phyloP scores from a whole-genome alignment of 2,113 vertebrate genomes.

The Cepphus grylle region DNA sequence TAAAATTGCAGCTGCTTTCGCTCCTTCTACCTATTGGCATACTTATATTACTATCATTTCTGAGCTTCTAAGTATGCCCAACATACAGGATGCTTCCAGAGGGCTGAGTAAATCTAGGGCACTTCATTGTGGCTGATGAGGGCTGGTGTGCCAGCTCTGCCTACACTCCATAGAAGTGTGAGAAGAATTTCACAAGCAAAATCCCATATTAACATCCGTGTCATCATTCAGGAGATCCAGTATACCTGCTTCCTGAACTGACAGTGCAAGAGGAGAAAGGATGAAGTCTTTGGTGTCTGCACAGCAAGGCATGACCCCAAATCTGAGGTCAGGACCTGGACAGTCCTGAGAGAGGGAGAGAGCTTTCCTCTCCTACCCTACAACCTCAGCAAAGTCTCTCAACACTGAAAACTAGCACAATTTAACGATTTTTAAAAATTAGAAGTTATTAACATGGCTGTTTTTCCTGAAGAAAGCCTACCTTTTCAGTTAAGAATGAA shows the following conservation, averaged over 20 bases:
- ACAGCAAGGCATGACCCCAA: neutral
- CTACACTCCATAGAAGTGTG: neutral
- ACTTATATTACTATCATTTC: neutral
- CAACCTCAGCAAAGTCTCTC: neutral
- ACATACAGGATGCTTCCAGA: neutral
- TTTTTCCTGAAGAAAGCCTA: neutral
- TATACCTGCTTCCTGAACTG: neutral
- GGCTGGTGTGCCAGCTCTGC: neutral
- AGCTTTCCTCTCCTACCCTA: neutral
- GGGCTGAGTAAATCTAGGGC: neutral
- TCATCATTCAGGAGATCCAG: neutral
- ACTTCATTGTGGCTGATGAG: neutral
- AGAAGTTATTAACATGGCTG: neutral
- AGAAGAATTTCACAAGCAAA: neutral
- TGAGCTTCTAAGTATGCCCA: neutral
- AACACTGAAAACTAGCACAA: neutral
- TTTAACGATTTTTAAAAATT: neutral
- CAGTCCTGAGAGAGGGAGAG: neutral
- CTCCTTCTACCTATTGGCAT: neutral
- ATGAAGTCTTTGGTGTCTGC: neutral
- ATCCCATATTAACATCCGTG: neutral
- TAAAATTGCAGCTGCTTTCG: neutral
- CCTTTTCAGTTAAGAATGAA: neutral
- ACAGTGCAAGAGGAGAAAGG: neutral
- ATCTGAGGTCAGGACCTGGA: neutral